Evolutionary conservation across 2,797 vertebrate species (phyloP).

Genomic region (Chiloscyllium punctatum): DNA sequence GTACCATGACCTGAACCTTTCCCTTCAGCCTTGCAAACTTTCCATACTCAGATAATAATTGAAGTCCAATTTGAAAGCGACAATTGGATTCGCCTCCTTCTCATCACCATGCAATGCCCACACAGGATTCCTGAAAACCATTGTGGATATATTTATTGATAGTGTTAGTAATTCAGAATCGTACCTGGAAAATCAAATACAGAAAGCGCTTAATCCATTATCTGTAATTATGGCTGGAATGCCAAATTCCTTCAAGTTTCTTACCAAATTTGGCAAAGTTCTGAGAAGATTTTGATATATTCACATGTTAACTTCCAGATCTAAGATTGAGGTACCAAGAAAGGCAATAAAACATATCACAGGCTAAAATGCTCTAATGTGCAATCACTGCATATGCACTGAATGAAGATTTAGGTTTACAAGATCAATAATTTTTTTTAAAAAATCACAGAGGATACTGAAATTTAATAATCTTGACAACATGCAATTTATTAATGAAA

Average conservation of each 20-base stretch:
- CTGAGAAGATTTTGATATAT: background rate
- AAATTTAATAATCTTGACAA: background rate
- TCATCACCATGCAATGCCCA: background rate
- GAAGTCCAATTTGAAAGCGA: background rate
- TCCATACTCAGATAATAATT: background rate
- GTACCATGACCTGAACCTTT: background rate
- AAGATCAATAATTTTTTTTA: background rate
- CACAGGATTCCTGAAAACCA: background rate
- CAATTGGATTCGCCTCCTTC: background rate
- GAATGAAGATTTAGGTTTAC: background rate
- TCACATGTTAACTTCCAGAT: background rate
- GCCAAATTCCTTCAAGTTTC: background rate
- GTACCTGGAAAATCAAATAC: background rate
- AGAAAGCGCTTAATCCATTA: background rate
- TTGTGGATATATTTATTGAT: background rate
- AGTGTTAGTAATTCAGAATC: background rate
- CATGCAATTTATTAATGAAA: background rate
- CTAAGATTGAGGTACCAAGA: background rate
- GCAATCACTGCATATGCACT: no score
- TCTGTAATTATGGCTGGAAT: background rate
- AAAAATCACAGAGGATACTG: background rate
- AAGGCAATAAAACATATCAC: background rate
- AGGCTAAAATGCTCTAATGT: background rate
- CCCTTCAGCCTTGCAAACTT: background rate
- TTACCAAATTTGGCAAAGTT: background rate